phyloP scores from a whole-genome alignment of 2,113 vertebrate species.

The Cynopterus brachyotis region DNA sequence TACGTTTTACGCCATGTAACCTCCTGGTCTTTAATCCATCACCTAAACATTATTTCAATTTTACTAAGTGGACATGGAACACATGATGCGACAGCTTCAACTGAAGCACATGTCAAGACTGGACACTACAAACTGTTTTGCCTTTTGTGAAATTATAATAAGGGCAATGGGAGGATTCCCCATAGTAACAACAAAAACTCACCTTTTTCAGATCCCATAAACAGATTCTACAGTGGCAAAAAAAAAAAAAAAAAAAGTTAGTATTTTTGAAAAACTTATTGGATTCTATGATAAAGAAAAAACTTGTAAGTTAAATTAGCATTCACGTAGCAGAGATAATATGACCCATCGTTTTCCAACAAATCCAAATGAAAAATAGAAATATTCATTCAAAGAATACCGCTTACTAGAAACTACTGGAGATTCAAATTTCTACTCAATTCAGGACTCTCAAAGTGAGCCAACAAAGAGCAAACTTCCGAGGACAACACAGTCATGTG shows the following conservation, averaged over 20 bases:
- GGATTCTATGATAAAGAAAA: not conserved
- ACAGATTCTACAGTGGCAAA: constrained; percentile 90
- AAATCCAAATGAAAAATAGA: not conserved
- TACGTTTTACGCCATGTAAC: not conserved
- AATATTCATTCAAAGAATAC: not conserved
- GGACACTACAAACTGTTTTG: not conserved
- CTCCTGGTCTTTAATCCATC: not conserved
- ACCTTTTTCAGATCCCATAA: constrained; percentile 97
- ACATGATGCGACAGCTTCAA: not conserved
- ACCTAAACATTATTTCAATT: not conserved
- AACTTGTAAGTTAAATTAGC: not conserved
- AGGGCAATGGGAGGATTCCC: not conserved
- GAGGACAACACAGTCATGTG: not conserved
- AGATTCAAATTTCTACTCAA: not conserved
- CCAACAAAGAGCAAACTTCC: not conserved
- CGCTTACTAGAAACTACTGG: not conserved
- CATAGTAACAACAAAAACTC: constrained; percentile 63
- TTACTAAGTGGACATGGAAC: not conserved
- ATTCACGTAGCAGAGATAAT: not conserved
- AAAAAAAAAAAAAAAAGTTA: not conserved
- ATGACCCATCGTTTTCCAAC: not conserved
- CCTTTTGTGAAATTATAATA: not conserved
- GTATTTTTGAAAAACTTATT: not conserved
- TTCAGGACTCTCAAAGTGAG: not conserved
- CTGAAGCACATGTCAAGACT: not conserved